phyloP scores from a whole-genome alignment of 1,140 invertebrate genomes.

The Vanessa tameamea region DNA sequence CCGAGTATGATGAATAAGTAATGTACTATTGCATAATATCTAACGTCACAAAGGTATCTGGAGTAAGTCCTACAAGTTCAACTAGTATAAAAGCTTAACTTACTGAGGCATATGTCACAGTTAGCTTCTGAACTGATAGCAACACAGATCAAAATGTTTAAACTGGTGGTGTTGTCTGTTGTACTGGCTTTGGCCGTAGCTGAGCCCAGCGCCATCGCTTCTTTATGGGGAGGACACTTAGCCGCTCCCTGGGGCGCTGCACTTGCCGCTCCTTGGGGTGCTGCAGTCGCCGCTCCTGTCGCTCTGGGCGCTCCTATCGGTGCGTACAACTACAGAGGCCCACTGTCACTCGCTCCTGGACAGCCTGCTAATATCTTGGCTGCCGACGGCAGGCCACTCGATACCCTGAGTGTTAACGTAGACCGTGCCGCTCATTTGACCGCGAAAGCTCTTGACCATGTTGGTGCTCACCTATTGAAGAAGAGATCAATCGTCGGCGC shows the following conservation, averaged over 20 bases:
- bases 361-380: conserved; percentile 72
- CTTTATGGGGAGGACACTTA: conserved; percentile 27
- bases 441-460: conserved; percentile 61
- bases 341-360: conserved; percentile 63
- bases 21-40: conserved; percentile 60
- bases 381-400: conserved; percentile 71
- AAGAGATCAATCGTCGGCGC: conserved; percentile 59
- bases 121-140: conserved; percentile 54
- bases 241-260: conserved; percentile 11
- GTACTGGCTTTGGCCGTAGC: conserved; percentile 66
- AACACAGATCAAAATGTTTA: conserved; percentile 81
- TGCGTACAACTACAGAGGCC: conserved; percentile 64
- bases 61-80: conserved; percentile 57
- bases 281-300: conserved; percentile 23
- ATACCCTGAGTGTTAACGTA: conserved; percentile 74
- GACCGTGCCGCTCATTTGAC: conserved; percentile 74
- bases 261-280: conserved; percentile 24
- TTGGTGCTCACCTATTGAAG: conserved; percentile 54
- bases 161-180: conserved; percentile 73
- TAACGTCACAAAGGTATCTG: conserved; percentile 66
- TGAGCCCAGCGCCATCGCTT: conserved; percentile 64
- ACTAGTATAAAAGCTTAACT: conserved; percentile 62
- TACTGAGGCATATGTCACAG: conserved; percentile 50
- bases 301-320: conserved; percentile 45
- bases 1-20: conserved; percentile 53